A percentile compares a stretch with the other conserved stretches of the same genome.
Conservation (phyloP, 2,888 invertebrate genomes). For the Smittia aterrima region DNA sequence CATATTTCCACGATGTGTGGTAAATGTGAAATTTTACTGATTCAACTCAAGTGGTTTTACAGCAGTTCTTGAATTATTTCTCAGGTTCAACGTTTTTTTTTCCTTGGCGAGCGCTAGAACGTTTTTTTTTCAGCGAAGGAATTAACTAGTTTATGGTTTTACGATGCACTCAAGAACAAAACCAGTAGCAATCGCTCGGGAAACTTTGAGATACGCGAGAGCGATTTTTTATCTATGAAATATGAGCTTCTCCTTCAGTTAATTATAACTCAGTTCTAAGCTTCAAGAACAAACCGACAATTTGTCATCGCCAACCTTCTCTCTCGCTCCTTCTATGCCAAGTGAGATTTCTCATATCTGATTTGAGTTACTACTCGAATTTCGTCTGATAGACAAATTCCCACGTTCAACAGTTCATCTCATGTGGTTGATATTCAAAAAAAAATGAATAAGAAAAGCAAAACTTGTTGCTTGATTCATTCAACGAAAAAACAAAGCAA, state of each 20-base stretch:
- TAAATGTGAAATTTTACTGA: neutral
- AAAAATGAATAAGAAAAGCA: neutral
- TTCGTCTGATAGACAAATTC: slow-evolving; percentile 8
- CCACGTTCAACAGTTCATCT: neutral
- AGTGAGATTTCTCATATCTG: neutral
- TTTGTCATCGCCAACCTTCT: slow-evolving; percentile 1
- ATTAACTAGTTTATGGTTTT: neutral
- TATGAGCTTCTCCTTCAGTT: neutral
- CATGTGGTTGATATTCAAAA: slow-evolving; percentile 4
- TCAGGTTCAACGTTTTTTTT: neutral
- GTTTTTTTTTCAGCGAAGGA: neutral
- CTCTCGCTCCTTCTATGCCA: neutral
- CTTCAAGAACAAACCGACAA: neutral
- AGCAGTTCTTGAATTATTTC: neutral
- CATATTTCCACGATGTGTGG: slow-evolving; percentile 3
- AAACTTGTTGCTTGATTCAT: slow-evolving; percentile 2
- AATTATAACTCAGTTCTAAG: neutral
- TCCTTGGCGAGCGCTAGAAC: too few relatives aligned
- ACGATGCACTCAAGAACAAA: neutral
- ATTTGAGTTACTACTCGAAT: neutral
- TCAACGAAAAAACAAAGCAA: slow-evolving; percentile 7
- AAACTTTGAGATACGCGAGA: neutral
- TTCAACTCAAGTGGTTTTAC: neutral
- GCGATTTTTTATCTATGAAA: neutral
- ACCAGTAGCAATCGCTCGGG: neutral